A percentile compares a stretch with the other conserved stretches of the same genome.
These are phyloP conservation scores for Grammatotria lemairii DNA, from an alignment of 2,113 vertebrate genomes.

Conservation along the genomic window DNA sequence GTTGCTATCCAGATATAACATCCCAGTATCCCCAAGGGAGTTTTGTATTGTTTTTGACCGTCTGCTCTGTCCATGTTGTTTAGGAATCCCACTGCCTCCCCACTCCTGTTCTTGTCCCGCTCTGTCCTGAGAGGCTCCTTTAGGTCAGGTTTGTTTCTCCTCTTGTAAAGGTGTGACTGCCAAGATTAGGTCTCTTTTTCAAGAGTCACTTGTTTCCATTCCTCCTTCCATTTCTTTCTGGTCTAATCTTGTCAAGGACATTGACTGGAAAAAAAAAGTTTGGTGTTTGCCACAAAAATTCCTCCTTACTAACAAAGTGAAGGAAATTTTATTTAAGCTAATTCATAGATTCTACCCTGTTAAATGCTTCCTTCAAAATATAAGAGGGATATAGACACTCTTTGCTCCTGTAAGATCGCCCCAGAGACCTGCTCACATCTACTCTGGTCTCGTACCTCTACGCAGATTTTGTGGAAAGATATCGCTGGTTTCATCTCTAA, in stretches of 20 bases:
- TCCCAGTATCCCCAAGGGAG: background rate
- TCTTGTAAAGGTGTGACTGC: background rate
- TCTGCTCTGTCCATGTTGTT: background rate
- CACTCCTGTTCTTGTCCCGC: too few species aligned
- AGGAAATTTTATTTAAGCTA: background rate
- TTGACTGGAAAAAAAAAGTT: background rate
- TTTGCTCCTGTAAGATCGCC: fast-evolving
- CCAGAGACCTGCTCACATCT: background rate
- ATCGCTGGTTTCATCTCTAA: background rate
- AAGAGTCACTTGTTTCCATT: fast-evolving
- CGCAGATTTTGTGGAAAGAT: background rate
- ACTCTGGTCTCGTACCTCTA: fast-evolving
- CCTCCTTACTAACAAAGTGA: background rate
- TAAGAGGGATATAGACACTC: background rate
- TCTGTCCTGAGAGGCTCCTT: too few species aligned
- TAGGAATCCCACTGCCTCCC: background rate
- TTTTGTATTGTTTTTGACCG: background rate
- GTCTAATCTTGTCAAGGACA: background rate
- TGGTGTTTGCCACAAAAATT: background rate
- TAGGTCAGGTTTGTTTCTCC: background rate
- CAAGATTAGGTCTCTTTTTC: background rate
- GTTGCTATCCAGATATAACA: background rate
- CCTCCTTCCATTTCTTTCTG: background rate
- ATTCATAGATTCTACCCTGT: background rate
- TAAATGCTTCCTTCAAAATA: background rate